phyloP scores from a whole-genome alignment of 2,888 invertebrate genomes.

The Phyllotreta striolata region DNA sequence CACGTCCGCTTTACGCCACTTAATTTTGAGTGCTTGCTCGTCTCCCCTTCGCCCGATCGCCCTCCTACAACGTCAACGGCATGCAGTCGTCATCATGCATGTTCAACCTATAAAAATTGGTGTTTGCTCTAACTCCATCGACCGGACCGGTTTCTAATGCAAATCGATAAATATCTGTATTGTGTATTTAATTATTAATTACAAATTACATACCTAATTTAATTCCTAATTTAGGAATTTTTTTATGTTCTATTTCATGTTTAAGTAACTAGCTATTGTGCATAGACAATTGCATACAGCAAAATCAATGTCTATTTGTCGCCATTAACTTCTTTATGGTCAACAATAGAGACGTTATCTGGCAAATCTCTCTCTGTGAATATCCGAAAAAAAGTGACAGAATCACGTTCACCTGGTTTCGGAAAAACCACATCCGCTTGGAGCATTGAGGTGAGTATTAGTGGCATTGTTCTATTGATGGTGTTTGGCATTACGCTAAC shows the following conservation, averaged over 20 bases:
- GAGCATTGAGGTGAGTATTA: slow-evolving; percentile 10
- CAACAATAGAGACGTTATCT: too few species aligned
- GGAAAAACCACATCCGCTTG: slow-evolving; percentile 21
- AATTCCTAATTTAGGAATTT: too few species aligned
- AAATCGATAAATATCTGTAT: slow-evolving; percentile 1
- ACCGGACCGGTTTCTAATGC: slow-evolving; percentile 18
- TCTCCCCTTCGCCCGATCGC: slow-evolving; percentile 26
- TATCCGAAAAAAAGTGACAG: slow-evolving; percentile 16
- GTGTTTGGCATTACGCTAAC: slow-evolving; percentile 32
- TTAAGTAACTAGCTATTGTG: not conserved
- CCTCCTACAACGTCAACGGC: slow-evolving; percentile 32
- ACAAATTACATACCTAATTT: too few species aligned
- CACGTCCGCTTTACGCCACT: slow-evolving; percentile 38
- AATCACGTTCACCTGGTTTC: slow-evolving; percentile 20
- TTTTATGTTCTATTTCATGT: too few species aligned
- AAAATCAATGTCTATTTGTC: not conserved
- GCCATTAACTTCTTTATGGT: not conserved
- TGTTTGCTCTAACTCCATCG: slow-evolving; percentile 31
- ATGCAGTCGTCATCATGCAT: slow-evolving; percentile 22
- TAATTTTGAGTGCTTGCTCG: slow-evolving; percentile 30
- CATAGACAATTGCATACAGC: too few species aligned
- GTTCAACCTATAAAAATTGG: slow-evolving; percentile 27
- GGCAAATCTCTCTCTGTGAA: not conserved
- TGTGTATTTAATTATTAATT: too few species aligned
- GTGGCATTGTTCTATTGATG: slow-evolving; percentile 29